phyloP scores from a whole-genome alignment of 2,113 vertebrate genomes.

The Dascyllus trimaculatus region DNA sequence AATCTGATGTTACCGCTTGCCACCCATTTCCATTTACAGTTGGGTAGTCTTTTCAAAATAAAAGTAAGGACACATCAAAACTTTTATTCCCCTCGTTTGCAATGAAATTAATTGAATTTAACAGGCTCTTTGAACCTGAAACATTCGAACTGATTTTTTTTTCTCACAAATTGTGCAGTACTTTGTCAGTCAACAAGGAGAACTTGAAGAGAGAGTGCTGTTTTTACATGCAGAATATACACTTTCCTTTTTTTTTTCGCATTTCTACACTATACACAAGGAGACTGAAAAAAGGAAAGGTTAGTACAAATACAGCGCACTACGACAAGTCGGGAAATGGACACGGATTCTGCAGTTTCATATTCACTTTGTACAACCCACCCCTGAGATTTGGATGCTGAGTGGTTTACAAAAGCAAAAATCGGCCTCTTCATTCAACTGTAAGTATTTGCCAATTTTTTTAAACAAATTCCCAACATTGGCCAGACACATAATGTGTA shows the following conservation, averaged over 20 bases:
- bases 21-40: constrained; percentile 40
- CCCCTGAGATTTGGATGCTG: constrained; percentile 69
- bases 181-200: constrained; percentile 62
- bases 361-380: constrained; percentile 66
- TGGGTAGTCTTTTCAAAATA: constrained; percentile 23
- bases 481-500: neutral
- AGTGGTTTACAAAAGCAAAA: constrained; percentile 60
- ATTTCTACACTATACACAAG: constrained; percentile 78
- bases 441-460: no score
- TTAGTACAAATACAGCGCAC: constrained; percentile 74
- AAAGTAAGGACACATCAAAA: constrained; percentile 38
- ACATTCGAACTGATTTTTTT: constrained; percentile 50
- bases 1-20: constrained; percentile 35
- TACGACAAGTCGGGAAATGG: constrained; percentile 50
- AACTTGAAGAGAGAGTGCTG: constrained; percentile 66
- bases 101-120: constrained; percentile 50
- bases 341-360: constrained; percentile 35
- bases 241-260: constrained; percentile 35
- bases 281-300: constrained; percentile 47
- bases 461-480: neutral
- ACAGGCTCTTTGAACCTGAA: constrained; percentile 55
- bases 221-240: constrained; percentile 80
- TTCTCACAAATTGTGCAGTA: constrained; percentile 63
- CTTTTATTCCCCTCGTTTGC: constrained; percentile 8
- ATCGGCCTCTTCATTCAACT: constrained; percentile 20